Base-by-base conservation (phyloP, 2,888 invertebrate genomes). In the Noctuana brunneofusca region DNA sequence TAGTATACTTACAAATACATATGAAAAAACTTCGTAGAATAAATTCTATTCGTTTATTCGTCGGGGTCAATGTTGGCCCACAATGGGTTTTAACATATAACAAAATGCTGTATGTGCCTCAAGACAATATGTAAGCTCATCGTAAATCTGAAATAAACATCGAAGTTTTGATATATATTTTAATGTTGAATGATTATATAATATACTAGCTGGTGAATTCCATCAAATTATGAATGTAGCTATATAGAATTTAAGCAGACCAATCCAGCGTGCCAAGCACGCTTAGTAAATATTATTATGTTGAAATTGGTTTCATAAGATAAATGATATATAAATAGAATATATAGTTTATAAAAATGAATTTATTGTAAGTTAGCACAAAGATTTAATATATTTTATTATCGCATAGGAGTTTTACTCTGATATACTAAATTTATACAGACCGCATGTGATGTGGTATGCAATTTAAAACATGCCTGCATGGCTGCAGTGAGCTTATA, bases 381-480 rank as follows among this genome's bases (percentile, higher is more conserved):
- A 91, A 91, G 90, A 90, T 89, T 89, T 91, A 90, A 91, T 91
- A 90, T 91, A 91, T 91, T 91, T 91, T 91, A 91, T 87, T 90
- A 91, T 88, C 84, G 86, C 80, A 85, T 89, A 89, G 87, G 87
- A 84, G 77, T 86, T 89, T 89, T 90, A 90, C 88, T 87, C 71
- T 76, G 83, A 87, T 87, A 87, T 85, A 88, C 82, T 82, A 87
- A 88, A 86, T 86, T 86, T 87, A 88, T 79, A 86, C 78, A 79
- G 74, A 80, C 76, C 83, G 87, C 88, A 91, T 91, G 43, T 80
- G 83, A 91, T 91, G 91, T 86, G 86, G 72, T 74, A 64, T 72
- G 69, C 79, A 82, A 75, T 76, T 78, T 75, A 76, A 76, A 80
- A 78, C 76, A 74, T 77, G 84, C 84, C 69, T 66, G 63, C 71